Evolutionary conservation across 2,113 vertebrate species (phyloP).

Genomic region (Sciurus niger): DNA sequence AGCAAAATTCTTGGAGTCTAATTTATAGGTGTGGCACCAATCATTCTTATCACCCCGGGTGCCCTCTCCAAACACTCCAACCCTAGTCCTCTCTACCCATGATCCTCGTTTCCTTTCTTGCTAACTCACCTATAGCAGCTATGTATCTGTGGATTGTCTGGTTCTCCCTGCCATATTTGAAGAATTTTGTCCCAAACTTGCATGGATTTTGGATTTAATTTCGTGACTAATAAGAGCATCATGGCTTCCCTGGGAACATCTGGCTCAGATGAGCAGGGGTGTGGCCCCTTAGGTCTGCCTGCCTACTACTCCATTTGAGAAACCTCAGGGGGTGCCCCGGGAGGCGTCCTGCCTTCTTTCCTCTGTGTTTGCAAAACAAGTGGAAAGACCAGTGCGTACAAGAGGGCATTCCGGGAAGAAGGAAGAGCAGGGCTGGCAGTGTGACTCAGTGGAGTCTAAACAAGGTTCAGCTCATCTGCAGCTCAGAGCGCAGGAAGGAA

Average conservation of each 20-base stretch:
- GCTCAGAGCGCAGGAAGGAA: rapidly evolving
- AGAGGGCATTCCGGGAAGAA: background rate
- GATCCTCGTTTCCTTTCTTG: background rate
- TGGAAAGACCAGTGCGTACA: background rate
- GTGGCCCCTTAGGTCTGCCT: background rate
- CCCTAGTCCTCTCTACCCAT: background rate
- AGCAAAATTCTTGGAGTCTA: background rate
- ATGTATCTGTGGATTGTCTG: background rate
- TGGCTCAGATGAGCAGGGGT: background rate
- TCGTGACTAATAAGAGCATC: background rate
- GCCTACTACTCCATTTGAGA: background rate
- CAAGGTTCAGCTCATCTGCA: background rate
- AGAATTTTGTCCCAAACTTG: background rate
- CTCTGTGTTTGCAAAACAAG: background rate
- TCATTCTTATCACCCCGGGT: background rate
- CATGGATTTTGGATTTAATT: slow-evolving; percentile 7
- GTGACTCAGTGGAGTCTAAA: background rate
- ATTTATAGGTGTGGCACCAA: background rate
- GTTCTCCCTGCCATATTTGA: background rate
- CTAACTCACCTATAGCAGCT: background rate
- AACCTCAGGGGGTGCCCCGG: background rate
- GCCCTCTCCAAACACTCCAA: background rate
- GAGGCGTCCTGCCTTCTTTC: background rate
- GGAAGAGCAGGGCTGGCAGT: background rate
- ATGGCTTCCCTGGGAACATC: background rate